Evolutionary conservation across 2,113 vertebrate genomes (phyloP).

Genomic region (Patagioenas fasciata): DNA sequence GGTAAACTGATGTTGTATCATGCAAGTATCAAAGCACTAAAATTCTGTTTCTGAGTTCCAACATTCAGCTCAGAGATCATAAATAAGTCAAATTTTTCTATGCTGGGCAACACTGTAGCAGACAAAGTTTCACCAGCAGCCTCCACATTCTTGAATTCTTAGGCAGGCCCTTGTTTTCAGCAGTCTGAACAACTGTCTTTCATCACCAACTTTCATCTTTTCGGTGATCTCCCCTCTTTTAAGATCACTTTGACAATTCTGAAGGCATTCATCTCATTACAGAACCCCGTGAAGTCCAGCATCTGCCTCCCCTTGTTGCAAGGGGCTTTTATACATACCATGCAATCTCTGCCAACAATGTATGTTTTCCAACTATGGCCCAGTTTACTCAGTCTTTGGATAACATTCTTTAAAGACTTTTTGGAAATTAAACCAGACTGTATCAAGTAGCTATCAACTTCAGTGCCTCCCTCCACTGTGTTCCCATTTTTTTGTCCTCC

Average conservation of each 20-base stretch:
- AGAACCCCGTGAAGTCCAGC: background rate
- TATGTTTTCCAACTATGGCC: background rate
- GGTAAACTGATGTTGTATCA: background rate
- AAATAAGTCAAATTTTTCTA: background rate
- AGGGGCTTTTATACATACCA: background rate
- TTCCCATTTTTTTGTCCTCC: background rate
- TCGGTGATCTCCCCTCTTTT: background rate
- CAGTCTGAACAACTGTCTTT: background rate
- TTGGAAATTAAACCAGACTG: background rate
- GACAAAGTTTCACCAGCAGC: background rate
- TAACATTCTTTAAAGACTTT: background rate
- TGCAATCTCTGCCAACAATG: background rate
- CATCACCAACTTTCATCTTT: background rate
- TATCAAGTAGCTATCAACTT: background rate
- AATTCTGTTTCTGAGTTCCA: background rate
- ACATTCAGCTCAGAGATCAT: background rate
- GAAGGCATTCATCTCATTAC: background rate
- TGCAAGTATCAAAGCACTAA: background rate
- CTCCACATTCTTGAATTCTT: background rate
- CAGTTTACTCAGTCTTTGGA: background rate
- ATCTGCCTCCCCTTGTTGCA: background rate
- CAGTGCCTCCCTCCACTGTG: background rate
- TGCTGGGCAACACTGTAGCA: fast-evolving
- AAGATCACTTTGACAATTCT: background rate
- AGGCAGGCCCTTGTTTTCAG: background rate